A percentile compares a stretch with the other conserved stretches of the same genome.
phyloP scores from a whole-genome alignment of 2,888 invertebrate genomes.

The Ecdyonurus torrentis region DNA sequence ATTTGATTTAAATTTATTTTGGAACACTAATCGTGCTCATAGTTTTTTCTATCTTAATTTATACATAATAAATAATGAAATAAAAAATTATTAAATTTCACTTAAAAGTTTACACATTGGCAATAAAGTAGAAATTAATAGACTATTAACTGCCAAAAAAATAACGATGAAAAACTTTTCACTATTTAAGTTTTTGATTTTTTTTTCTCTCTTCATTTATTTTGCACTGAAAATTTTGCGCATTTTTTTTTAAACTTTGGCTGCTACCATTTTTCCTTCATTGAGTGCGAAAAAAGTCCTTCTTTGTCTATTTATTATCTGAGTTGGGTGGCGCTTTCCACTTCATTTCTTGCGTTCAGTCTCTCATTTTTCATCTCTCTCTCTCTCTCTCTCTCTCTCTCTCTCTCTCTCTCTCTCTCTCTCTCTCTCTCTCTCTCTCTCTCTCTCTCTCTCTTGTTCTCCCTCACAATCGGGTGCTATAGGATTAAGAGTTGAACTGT shows the following conservation, averaged over 20 bases:
- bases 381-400: slow-evolving; percentile 3
- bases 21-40: too few species aligned
- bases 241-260: too few species aligned
- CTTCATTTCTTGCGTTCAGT: neutral
- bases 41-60: too few species aligned
- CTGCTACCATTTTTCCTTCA: neutral
- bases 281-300: neutral
- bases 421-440: neutral
- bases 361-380: neutral
- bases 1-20: too few species aligned
- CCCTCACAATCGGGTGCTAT: neutral
- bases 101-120: too few species aligned
- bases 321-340: neutral
- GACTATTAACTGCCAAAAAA: too few species aligned
- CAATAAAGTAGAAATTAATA: too few species aligned
- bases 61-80: too few species aligned
- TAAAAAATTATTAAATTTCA: too few species aligned
- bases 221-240: neutral
- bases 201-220: neutral
- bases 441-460: neutral
- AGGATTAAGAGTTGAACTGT: neutral
- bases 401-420: neutral
- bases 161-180: too few species aligned
- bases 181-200: too few species aligned
- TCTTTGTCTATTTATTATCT: neutral